Conservation (phyloP, 2,888 invertebrate genomes). For the Eupithecia subumbrata region DNA sequence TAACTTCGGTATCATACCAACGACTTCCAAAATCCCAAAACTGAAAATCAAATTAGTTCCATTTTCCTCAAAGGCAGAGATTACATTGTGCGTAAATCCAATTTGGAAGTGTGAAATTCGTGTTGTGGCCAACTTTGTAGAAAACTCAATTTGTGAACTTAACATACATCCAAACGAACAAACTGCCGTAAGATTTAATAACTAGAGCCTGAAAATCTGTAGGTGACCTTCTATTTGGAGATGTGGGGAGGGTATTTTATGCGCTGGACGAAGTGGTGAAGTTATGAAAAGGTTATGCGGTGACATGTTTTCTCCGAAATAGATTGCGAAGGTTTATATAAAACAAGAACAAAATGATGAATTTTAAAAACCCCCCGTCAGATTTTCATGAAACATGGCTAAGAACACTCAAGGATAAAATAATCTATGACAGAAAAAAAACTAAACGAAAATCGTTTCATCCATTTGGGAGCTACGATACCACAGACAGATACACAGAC, state of each 20-base stretch:
- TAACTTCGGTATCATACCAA: neutral
- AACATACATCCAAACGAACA: neutral
- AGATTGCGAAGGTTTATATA: neutral
- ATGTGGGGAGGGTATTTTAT: neutral
- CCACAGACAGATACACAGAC: too few species aligned
- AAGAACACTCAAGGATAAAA: too few species aligned
- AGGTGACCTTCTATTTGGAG: neutral
- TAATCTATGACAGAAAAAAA: too few species aligned
- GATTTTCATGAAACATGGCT: too few species aligned
- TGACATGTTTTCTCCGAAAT: neutral
- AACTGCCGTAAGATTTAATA: neutral
- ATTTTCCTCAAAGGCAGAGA: slow-evolving; percentile 1
- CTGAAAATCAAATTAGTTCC: slow-evolving; percentile 3
- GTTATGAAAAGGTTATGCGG: neutral
- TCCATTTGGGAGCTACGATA: too few species aligned
- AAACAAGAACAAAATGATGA: too few species aligned
- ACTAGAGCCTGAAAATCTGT: neutral
- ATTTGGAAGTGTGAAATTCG: slow-evolving; percentile 4
- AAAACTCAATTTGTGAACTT: slow-evolving; percentile 8
- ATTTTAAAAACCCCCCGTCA: too few species aligned
- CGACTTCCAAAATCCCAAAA: neutral
- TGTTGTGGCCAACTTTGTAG: slow-evolving; percentile 6
- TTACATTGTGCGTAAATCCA: neutral
- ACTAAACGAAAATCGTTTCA: too few species aligned
- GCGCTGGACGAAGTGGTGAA: neutral